These are phyloP conservation scores for Drosophila imparisetae DNA, from an alignment of 2,888 invertebrate genomes.

Conservation along the genomic window DNA sequence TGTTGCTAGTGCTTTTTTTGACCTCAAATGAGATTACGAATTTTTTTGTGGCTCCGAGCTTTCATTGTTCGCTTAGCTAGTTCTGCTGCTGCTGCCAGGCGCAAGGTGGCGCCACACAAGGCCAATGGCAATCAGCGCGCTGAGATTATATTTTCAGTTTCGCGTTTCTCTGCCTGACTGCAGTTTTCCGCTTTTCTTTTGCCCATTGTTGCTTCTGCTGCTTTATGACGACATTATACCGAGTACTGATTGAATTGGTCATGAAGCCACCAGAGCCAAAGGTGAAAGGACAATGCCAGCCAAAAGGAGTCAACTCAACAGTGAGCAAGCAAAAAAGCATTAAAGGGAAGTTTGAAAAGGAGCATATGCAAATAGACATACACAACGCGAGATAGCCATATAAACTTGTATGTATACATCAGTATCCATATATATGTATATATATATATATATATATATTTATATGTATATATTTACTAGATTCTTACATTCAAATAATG, in stretches of 20 bases:
- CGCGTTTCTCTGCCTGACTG: slow-evolving; percentile 5
- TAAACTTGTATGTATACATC: too few relatives aligned
- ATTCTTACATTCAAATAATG: background rate
- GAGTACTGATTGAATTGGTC: slow-evolving; percentile 52
- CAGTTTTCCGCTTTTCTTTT: slow-evolving; percentile 3
- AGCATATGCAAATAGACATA: background rate
- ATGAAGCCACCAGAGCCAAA: slow-evolving; percentile 18
- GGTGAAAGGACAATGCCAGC: slow-evolving; percentile 27
- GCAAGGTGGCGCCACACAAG: slow-evolving; percentile 40
- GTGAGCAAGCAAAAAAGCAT: background rate
- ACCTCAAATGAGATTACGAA: slow-evolving; percentile 70
- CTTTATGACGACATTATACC: slow-evolving; percentile 64
- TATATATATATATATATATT: background rate
- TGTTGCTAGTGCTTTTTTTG: slow-evolving; percentile 28
- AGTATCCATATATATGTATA: background rate
- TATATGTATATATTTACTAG: background rate
- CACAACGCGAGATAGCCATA: background rate
- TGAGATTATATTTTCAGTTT: slow-evolving; percentile 43
- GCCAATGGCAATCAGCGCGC: slow-evolving; percentile 52
- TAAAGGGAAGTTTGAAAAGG: background rate
- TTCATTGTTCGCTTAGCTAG: slow-evolving; percentile 56
- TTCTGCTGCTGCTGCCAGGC: slow-evolving; percentile 3
- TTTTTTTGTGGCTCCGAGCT: slow-evolving; percentile 69
- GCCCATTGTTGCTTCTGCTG: slow-evolving; percentile 3
- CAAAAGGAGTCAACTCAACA: slow-evolving; percentile 3